Evolutionary conservation across 2,888 invertebrate species (phyloP).

Genomic region (Hanleya hanleyi): DNA sequence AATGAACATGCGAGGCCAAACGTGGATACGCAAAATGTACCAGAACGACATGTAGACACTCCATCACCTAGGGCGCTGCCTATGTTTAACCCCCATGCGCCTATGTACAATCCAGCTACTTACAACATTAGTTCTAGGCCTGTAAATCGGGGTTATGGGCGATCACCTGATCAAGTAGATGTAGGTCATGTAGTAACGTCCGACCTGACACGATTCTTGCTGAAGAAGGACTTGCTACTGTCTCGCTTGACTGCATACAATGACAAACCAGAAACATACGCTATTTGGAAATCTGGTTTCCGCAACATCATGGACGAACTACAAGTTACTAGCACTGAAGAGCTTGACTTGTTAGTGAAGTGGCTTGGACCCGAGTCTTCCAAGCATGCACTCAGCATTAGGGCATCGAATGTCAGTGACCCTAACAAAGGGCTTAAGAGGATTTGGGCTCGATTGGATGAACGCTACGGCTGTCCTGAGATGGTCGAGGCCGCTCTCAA

Average conservation of each 20-base stretch:
- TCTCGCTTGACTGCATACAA: not conserved
- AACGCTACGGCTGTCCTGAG: slow-evolving; percentile 30
- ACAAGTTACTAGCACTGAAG: slow-evolving; percentile 7
- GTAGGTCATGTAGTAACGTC: no score
- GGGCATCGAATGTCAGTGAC: slow-evolving; percentile 27
- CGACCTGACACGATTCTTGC: not conserved
- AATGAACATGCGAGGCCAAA: no score
- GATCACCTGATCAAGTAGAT: no score
- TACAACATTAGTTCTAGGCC: no score
- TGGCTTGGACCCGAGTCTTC: slow-evolving; percentile 25
- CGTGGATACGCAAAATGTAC: no score
- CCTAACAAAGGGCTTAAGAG: not conserved
- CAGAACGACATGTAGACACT: no score
- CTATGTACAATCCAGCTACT: no score
- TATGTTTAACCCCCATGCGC: no score
- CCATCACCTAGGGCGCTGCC: no score
- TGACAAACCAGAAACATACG: not conserved
- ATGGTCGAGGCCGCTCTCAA: slow-evolving; percentile 18
- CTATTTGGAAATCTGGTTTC: not conserved
- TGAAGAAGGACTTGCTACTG: slow-evolving; percentile 2
- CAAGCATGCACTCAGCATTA: slow-evolving; percentile 22
- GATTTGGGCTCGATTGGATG: slow-evolving; percentile 29
- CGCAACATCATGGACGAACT: not conserved
- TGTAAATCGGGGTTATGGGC: no score
- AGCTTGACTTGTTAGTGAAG: slow-evolving; percentile 22